A percentile compares a stretch with the other conserved stretches of the same genome.
Conservation (phyloP, 2,888 invertebrate genomes). For the Ochropleura leucogaster region DNA sequence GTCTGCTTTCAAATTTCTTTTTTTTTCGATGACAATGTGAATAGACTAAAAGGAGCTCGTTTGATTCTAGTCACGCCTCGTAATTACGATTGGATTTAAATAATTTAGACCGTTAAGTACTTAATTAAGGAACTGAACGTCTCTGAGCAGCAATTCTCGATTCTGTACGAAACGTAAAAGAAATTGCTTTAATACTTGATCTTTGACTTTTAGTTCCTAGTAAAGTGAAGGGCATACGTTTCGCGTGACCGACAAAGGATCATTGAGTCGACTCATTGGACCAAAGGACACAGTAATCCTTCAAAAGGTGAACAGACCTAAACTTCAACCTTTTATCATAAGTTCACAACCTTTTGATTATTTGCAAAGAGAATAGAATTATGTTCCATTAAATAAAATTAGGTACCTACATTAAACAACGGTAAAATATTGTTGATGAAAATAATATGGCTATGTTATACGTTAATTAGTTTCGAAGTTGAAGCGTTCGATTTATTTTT, state of each 20-base stretch:
- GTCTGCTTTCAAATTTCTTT: slow-evolving; percentile 8
- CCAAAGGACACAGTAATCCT: slow-evolving; percentile 18
- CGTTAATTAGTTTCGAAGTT: slow-evolving; percentile 27
- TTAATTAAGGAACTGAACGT: slow-evolving; percentile 38
- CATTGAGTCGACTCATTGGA: slow-evolving; percentile 12
- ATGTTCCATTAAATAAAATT: not conserved
- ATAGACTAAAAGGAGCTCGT: slow-evolving; percentile 16
- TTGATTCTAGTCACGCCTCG: slow-evolving; percentile 45
- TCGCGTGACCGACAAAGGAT: slow-evolving; percentile 2
- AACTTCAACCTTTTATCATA: not conserved
- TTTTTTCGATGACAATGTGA: slow-evolving; percentile 27
- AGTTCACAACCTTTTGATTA: slow-evolving; percentile 3
- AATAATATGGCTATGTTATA: slow-evolving; percentile 5
- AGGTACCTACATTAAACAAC: not conserved
- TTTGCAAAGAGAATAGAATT: slow-evolving; percentile 1
- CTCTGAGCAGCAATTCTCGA: slow-evolving; percentile 5
- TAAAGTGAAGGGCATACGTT: not conserved
- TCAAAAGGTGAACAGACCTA: slow-evolving; percentile 5
- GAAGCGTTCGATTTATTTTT: slow-evolving; percentile 14
- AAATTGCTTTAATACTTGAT: not conserved
- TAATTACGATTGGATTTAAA: slow-evolving; percentile 49
- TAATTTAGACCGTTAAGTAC: slow-evolving; percentile 34
- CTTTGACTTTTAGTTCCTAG: not conserved
- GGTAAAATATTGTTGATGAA: not conserved
- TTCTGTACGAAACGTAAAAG: slow-evolving; percentile 1